Conservation (phyloP, 2,797 vertebrate species). For the Rhinatrema bivittatum region DNA sequence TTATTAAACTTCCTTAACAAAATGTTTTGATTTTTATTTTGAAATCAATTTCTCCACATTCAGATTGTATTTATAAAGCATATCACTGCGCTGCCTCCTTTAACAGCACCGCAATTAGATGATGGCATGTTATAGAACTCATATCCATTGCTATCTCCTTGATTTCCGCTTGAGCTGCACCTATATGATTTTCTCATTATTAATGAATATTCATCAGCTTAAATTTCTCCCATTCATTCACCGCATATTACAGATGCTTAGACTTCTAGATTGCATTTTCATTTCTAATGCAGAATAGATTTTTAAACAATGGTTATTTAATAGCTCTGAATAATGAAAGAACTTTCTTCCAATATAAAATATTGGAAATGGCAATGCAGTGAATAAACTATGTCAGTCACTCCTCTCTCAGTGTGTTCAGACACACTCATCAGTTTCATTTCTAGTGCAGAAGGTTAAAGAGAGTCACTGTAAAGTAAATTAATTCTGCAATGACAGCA, state of each 20-base stretch:
- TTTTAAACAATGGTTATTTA: background rate
- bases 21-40: background rate
- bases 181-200: background rate
- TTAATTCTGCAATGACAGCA: no score
- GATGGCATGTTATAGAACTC: background rate
- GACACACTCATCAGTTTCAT: background rate
- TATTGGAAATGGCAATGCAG: background rate
- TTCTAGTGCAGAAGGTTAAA: background rate
- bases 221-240: background rate
- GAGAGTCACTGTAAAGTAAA: background rate
- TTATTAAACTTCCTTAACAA: no score
- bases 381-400: background rate
- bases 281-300: background rate
- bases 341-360: background rate
- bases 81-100: background rate
- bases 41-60: background rate
- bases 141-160: background rate
- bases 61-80: conserved; percentile 1
- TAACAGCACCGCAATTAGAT: background rate
- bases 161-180: background rate
- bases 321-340: background rate
- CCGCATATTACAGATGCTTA: background rate
- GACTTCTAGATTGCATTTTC: background rate
- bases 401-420: background rate
- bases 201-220: background rate